These are phyloP conservation scores for Lemur catta DNA, from an alignment of 2,797 vertebrate species.

Conservation along the genomic window DNA sequence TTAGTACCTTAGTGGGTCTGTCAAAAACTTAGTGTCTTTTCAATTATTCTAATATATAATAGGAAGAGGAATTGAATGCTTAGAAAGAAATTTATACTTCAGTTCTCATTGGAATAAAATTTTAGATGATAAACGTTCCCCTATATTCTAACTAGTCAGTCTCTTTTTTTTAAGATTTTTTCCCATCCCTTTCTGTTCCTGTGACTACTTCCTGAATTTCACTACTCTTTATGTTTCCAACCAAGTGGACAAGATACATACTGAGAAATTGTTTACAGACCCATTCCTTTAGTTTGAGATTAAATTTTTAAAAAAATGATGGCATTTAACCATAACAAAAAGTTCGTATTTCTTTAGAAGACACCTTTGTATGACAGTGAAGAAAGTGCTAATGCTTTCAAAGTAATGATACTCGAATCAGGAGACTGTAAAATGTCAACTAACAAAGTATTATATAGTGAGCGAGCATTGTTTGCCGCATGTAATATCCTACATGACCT, in stretches of 20 bases:
- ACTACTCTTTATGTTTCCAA: background rate
- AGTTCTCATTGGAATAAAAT: background rate
- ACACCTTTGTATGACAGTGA: background rate
- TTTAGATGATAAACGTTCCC: background rate
- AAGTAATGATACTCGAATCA: background rate
- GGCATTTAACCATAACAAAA: background rate
- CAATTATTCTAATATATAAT: background rate
- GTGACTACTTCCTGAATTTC: background rate
- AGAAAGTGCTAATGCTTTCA: background rate
- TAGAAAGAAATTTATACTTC: constrained; percentile 3
- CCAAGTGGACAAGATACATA: background rate
- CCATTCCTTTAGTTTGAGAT: background rate
- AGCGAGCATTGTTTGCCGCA: background rate
- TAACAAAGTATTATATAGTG: background rate
- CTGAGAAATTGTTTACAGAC: background rate
- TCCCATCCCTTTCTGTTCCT: background rate
- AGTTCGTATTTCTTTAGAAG: background rate
- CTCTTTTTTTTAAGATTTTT: background rate
- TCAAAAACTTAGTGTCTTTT: background rate
- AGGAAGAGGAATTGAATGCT: background rate
- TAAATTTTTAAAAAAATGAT: constrained; percentile 20
- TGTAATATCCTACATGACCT: background rate
- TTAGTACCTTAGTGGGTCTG: background rate
- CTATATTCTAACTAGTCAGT: background rate
- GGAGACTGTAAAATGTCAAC: background rate